Percentiles rank a stretch among this genome's conserved stretches.
These are phyloP conservation scores for Leucophenga varia DNA, from an alignment of 1,140 invertebrate species.

Conservation along the genomic window DNA sequence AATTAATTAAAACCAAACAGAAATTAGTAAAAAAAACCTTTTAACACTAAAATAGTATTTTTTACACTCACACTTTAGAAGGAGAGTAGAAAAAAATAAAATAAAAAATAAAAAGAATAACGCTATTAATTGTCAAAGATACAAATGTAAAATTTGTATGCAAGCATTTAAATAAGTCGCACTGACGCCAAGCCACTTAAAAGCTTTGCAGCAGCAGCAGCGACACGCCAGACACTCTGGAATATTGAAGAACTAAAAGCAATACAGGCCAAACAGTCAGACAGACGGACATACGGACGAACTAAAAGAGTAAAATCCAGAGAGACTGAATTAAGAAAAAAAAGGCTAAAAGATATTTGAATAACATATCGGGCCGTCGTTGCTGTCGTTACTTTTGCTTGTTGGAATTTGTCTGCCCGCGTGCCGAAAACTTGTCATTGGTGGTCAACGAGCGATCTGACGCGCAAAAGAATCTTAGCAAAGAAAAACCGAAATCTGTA, in stretches of 20 bases:
- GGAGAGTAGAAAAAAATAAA: no score
- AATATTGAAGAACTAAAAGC: no score
- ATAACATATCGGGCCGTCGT: constrained; percentile 17
- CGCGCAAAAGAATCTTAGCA: no score
- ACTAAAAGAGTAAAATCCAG: constrained; percentile 3
- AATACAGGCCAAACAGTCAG: not conserved
- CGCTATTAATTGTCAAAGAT: constrained; percentile 34
- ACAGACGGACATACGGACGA: not conserved
- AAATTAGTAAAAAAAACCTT: constrained; percentile 31
- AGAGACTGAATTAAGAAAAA: constrained; percentile 6
- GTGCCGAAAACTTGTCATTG: constrained; percentile 55
- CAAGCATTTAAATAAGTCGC: constrained; percentile 34
- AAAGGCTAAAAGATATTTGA: constrained; percentile 27
- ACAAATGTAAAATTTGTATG: no score
- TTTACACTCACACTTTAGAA: no score
- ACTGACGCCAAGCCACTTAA: constrained; percentile 51
- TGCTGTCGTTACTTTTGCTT: constrained; percentile 3
- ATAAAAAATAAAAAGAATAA: no score
- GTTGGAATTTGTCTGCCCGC: constrained; percentile 48
- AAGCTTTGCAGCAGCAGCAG: constrained; percentile 31
- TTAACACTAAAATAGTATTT: constrained; percentile 19
- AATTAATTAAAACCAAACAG: constrained; percentile 41
- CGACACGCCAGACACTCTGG: not conserved
- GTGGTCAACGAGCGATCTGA: constrained; percentile 27
- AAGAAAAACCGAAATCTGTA: not conserved